Percentiles rank a stretch among this genome's conserved stretches.
Conservation (phyloP, 2,797 vertebrate species). For the Aulostomus chinensis region DNA sequence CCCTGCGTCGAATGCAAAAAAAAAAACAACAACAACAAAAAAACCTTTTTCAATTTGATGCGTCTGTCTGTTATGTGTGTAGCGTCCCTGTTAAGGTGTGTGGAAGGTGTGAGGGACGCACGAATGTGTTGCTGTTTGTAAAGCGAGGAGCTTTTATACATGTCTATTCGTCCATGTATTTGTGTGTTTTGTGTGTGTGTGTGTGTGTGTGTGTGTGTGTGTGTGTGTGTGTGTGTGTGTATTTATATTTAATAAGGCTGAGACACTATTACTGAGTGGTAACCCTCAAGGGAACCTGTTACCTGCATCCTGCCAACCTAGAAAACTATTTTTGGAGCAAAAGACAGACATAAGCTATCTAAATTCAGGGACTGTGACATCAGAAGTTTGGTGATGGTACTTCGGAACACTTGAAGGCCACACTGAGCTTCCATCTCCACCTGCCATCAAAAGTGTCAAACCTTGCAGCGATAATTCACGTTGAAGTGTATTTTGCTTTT, state of each 20-base stretch:
- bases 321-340: constrained; percentile 11
- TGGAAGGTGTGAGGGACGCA: constrained; percentile 20
- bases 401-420: background rate
- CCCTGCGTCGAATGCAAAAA: too few species aligned
- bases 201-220: background rate
- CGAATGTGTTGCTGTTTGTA: background rate
- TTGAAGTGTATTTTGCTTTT: too few species aligned
- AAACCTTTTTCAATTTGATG: constrained; percentile 51
- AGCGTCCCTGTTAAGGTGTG: constrained; percentile 13
- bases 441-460: too few species aligned
- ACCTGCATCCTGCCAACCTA: constrained; percentile 15
- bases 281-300: constrained; percentile 16
- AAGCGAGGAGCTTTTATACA: too few species aligned
- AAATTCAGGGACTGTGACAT: background rate
- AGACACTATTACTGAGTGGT: constrained; percentile 8
- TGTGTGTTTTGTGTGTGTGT: background rate
- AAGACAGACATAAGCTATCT: background rate
- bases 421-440: background rate
- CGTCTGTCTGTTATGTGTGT: constrained; percentile 20
- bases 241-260: background rate
- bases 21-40: constrained; percentile 46
- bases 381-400: background rate
- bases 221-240: background rate
- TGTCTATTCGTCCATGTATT: too few species aligned
- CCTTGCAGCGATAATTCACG: too few species aligned